Evolutionary conservation across 2,113 vertebrate genomes (phyloP).

Genomic region (Oriolus oriolus): DNA sequence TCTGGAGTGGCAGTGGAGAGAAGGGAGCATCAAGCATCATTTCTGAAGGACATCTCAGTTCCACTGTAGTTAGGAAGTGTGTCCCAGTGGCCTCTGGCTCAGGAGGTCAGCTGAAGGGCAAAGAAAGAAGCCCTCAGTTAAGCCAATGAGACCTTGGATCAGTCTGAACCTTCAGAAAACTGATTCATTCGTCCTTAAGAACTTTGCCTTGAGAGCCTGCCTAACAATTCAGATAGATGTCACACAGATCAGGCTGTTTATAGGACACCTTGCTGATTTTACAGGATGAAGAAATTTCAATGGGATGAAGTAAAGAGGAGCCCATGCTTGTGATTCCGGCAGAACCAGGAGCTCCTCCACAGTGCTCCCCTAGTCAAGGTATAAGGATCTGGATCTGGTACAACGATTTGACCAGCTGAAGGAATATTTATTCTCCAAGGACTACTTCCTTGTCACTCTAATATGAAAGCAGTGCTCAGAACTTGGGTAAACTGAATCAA

Average conservation of each 20-base stretch:
- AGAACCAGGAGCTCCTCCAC: background rate
- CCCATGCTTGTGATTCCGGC: background rate
- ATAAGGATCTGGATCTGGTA: background rate
- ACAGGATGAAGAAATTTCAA: background rate
- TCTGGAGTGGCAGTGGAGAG: background rate
- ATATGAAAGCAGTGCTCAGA: background rate
- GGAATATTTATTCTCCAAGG: background rate
- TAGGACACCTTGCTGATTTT: background rate
- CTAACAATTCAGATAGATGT: background rate
- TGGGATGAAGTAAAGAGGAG: background rate
- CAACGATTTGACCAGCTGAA: background rate
- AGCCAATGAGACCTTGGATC: background rate
- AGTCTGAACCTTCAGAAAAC: background rate
- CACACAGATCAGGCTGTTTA: background rate
- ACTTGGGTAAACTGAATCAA: background rate
- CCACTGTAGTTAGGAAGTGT: background rate
- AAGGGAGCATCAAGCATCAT: background rate
- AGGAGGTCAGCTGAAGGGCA: background rate
- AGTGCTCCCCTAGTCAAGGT: background rate
- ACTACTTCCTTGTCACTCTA: background rate
- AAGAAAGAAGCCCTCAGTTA: background rate
- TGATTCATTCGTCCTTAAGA: background rate
- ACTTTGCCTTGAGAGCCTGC: background rate
- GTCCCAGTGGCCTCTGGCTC: background rate
- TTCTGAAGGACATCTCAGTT: constrained; percentile 15